These are phyloP conservation scores for Drymonia ruficornis DNA, from an alignment of 2,888 invertebrate species.

Conservation along the genomic window DNA sequence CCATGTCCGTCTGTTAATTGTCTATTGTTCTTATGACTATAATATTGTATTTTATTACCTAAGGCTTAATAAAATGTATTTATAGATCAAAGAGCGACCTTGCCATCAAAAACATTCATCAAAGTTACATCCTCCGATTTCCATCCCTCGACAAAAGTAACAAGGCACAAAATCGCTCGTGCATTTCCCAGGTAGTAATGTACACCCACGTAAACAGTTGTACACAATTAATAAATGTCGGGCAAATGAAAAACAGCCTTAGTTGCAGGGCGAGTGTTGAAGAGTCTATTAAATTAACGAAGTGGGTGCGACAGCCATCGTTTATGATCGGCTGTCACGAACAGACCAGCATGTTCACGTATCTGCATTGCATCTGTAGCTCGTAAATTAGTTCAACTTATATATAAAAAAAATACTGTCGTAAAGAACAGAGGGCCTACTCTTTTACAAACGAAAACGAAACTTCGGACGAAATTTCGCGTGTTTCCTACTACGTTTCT, in stretches of 20 bases:
- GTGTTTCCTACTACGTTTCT: too few species aligned
- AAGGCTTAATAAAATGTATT: too few species aligned
- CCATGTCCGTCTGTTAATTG: too few species aligned
- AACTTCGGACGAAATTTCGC: too few species aligned
- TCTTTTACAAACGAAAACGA: too few species aligned
- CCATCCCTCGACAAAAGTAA: slow-evolving; percentile 6
- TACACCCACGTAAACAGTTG: slow-evolving; percentile 13
- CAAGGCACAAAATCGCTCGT: neutral
- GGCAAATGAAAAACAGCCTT: slow-evolving; percentile 38
- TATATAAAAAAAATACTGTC: too few species aligned
- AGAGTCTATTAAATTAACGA: slow-evolving; percentile 38
- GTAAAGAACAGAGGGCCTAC: too few species aligned
- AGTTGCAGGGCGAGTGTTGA: slow-evolving; percentile 39
- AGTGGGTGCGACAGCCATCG: slow-evolving; percentile 38
- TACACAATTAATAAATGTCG: neutral
- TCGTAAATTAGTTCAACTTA: neutral
- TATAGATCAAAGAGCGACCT: slow-evolving; percentile 9
- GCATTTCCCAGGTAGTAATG: neutral
- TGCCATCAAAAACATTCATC: slow-evolving; percentile 26
- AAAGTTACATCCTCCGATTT: slow-evolving; percentile 6
- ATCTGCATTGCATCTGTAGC: neutral
- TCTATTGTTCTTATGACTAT: too few species aligned
- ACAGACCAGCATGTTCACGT: slow-evolving; percentile 2
- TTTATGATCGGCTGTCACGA: slow-evolving; percentile 47
- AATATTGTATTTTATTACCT: too few species aligned